These are phyloP conservation scores for Drosophila greeni DNA, from an alignment of 2,888 invertebrate species.

Conservation along the genomic window DNA sequence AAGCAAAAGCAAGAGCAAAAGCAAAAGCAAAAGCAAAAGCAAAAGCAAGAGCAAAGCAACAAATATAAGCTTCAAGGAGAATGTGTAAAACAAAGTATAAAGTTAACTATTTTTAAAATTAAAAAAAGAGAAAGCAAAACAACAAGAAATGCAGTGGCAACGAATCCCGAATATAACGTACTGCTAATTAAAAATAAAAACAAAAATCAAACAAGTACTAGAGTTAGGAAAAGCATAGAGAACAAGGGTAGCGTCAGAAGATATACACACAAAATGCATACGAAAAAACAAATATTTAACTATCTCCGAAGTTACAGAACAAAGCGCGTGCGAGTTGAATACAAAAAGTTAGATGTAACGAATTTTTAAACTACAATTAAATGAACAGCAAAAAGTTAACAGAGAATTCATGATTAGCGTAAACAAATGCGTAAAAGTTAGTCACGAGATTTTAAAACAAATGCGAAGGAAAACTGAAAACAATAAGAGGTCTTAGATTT, in stretches of 20 bases:
- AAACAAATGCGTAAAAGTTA: conserved; percentile 36
- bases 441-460: conserved; percentile 15
- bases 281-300: conserved; percentile 21
- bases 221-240: conserved; percentile 15
- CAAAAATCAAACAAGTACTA: conserved; percentile 30
- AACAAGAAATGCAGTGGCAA: conserved; percentile 39
- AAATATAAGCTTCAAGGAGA: conserved; percentile 29
- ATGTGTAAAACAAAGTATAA: conserved; percentile 75
- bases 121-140: conserved; percentile 21
- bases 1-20: background rate
- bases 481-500: conserved; percentile 18
- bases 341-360: conserved; percentile 35
- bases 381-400: conserved; percentile 73
- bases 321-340: conserved; percentile 26
- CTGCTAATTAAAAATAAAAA: conserved; percentile 25
- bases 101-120: conserved; percentile 77
- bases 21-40: background rate
- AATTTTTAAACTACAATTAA: conserved; percentile 57
- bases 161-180: conserved; percentile 51
- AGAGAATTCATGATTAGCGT: conserved; percentile 74
- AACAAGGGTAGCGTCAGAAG: conserved; percentile 11
- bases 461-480: conserved; percentile 15
- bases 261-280: conserved; percentile 16
- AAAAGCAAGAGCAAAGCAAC: conserved; percentile 4
- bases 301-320: conserved; percentile 22